Evolutionary conservation across 2,113 vertebrate species (phyloP).

Genomic region (Prinia subflava): DNA sequence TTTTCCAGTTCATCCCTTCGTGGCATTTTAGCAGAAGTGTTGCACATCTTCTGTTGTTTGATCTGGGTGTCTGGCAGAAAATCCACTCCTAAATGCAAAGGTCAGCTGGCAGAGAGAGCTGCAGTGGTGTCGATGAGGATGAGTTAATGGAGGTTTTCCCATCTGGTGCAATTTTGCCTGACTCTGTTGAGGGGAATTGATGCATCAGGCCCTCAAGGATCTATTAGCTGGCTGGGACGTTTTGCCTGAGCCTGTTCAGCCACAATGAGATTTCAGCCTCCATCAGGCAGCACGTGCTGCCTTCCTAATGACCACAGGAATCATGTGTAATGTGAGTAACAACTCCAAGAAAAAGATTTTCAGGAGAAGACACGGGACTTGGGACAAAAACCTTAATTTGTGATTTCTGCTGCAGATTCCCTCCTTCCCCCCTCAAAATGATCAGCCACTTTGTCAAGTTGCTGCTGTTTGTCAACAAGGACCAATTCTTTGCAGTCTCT

Average conservation of each 20-base stretch:
- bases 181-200: background rate
- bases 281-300: background rate
- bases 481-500: background rate
- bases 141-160: background rate
- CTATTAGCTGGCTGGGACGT: background rate
- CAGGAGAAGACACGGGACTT: background rate
- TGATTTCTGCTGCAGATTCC: background rate
- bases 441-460: background rate
- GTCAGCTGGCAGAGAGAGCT: background rate
- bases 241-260: background rate
- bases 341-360: background rate
- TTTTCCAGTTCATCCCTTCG: background rate
- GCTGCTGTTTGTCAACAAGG: background rate
- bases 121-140: background rate
- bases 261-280: background rate
- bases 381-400: background rate
- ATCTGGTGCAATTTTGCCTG: background rate
- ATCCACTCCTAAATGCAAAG: background rate
- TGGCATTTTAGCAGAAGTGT: background rate
- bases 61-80: background rate
- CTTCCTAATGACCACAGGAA: background rate
- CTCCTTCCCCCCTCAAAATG: background rate
- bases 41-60: background rate
- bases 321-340: background rate
- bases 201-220: background rate